Base-by-base conservation (phyloP, 2,797 vertebrate genomes). In the Sphaeramia orbicularis region DNA sequence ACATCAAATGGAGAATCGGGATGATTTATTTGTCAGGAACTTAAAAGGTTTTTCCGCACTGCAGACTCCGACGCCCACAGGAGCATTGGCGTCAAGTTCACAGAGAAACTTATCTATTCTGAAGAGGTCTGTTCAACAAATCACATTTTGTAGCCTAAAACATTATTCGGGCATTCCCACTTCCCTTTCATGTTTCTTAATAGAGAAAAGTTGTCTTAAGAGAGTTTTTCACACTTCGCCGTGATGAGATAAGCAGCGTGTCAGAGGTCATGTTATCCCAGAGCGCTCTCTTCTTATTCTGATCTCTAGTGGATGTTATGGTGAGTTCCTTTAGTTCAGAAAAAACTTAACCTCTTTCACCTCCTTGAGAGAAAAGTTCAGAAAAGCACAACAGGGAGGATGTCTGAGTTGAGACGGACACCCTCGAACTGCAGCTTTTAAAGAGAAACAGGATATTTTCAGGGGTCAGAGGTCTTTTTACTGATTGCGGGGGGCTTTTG, bases 191-290 rank as follows among this genome's bases (percentile, higher is more conserved):
- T 71, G 65, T 77, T 79, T 63, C 42, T 24, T 56, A 67, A 76
- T 64, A 45, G 54, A 61, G 40, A 47, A n/a, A 72, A 79, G 36
- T 66, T 76, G 45, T 47, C 41, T 52, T 16, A 2, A 52, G 53
- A 63, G 58, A 63, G 24, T 72, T 49, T 41, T 52, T 47, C 30
- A 57, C 24, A 50, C 32, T 37, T 42, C 54, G 47, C 32, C 63
- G 49, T 67, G 60, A 79, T 80, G 63, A 85, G 71, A 83, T 74
- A 66, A 84, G 66, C 27, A 40, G 18, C 0, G 0, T 48, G 79
- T 71, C 73, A 86, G 58, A 81, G 83, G 76, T 83, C 71, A 64
- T 24, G 27, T 62, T 52, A 64, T 83, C 72, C 59, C 60, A 35
- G 50, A 79, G 43, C 7, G 4, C 35, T 51, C 0, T 37, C 24